Base-by-base conservation (phyloP, 1,140 invertebrate species). In the Anastrepha obliqua region DNA sequence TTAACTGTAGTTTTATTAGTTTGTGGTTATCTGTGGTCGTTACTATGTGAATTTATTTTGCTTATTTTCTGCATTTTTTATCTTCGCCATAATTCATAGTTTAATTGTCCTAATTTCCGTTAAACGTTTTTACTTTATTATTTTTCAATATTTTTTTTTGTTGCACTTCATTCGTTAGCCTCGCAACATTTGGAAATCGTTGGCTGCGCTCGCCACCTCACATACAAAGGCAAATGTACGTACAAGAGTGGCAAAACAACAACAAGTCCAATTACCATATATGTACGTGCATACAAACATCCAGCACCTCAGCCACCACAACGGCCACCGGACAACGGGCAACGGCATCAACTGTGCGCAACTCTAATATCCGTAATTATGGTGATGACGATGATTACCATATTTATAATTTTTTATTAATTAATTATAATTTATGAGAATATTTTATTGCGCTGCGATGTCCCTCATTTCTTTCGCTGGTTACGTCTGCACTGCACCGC, bases 381-480 rank as follows among this genome's bases (percentile, higher is more conserved):
- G 74, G 74, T 81, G 74, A 81, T 55, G 74, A 51, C 74, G 74
- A 62, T 29, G 85, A 86, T 62, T 86, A 86, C 15, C 58, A 86
- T 86, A 86, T 86, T 86, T 62, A 62, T 55, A 86, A 60, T 86
- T 86, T 86, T 62, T 86, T 62, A 86, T 86, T 86, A 86, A 86
- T 86, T 86, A 86, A 86, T 86, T 62, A 86, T 86, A 86, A 86
- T 86, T 86, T 86, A 86, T 86, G 85, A 86, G 85, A 60, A 86
- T 86, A 42, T 86, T 86, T 86, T 86, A 86, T 86, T 42, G 15
- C 39, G 11, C 8, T 60, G 58, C 85, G 85, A 64, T 62, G 39
- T 55, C 74, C 44, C 51, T 51, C 58, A 42, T 86, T 86, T 42
- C 58, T 8, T 62, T 39, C 13, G 58, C 42, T 58, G 74, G 17